Evolutionary conservation across 2,113 vertebrate species (phyloP).

Genomic region (Brachypodius melanocephalos): DNA sequence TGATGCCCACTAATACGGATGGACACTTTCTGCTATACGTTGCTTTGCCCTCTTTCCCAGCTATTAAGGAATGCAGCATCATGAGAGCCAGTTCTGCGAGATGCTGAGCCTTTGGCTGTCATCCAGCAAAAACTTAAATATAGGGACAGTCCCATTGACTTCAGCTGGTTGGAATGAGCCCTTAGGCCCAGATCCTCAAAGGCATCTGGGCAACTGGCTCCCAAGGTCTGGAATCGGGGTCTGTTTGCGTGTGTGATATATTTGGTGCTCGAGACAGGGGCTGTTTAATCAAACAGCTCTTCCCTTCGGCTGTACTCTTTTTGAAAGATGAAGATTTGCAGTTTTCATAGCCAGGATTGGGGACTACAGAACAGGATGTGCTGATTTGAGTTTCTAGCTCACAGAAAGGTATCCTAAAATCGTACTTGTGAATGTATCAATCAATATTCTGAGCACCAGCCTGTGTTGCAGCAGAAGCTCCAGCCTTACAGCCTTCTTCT

Average conservation of each 20-base stretch:
- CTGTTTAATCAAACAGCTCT: not conserved
- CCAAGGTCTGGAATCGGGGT: not conserved
- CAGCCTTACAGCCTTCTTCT: not conserved
- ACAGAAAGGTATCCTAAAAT: not conserved
- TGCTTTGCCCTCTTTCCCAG: constrained; percentile 38
- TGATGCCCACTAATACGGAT: constrained; percentile 25
- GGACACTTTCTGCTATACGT: constrained; percentile 37
- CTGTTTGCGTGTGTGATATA: constrained; percentile 28
- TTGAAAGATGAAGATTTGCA: not conserved
- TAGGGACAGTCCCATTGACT: constrained; percentile 61
- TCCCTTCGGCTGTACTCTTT: not conserved
- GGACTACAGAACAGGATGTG: not conserved
- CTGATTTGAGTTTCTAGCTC: not conserved
- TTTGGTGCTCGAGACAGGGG: not conserved
- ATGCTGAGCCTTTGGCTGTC: constrained; percentile 52
- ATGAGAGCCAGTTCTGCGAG: constrained; percentile 60
- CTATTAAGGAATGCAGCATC: constrained; percentile 56
- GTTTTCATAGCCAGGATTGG: not conserved
- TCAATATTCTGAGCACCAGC: not conserved
- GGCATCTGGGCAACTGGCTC: constrained; percentile 61
- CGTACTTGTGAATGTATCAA: not conserved
- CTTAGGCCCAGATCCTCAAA: constrained; percentile 56
- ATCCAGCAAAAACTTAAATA: constrained; percentile 65
- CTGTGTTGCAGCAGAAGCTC: not conserved
- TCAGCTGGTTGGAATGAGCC: constrained; percentile 66